Percentiles rank a stretch among this genome's conserved stretches.
Evolutionary conservation across 1,140 invertebrate species (phyloP).

Genomic region (Drosophila sechellia): DNA sequence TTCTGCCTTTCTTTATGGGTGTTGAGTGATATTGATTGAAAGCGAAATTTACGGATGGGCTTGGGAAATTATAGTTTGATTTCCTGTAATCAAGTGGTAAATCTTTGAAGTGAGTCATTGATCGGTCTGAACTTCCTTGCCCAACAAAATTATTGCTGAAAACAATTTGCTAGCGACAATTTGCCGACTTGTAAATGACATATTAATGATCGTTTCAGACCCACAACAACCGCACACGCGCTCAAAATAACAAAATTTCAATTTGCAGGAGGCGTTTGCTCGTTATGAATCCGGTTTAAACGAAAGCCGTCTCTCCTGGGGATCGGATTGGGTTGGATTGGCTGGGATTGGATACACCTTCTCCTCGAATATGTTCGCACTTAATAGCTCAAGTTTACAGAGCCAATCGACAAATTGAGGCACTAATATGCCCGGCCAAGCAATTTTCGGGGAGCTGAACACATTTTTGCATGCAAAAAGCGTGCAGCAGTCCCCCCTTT

Average conservation of each 20-base stretch:
- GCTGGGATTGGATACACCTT: conserved; percentile 23
- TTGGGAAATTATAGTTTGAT: conserved; percentile 11
- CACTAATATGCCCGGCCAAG: conserved; percentile 60
- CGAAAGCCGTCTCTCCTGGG: conserved; percentile 61
- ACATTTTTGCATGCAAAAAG: conserved; percentile 49
- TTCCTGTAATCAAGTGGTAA: background rate
- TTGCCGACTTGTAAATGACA: conserved; percentile 80
- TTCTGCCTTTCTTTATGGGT: conserved; percentile 12
- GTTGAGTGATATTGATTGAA: conserved; percentile 31
- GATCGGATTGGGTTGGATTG: conserved; percentile 2
- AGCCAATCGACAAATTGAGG: conserved; percentile 75
- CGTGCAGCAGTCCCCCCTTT: conserved; percentile 12
- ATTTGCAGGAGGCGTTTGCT: conserved; percentile 52
- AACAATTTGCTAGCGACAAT: conserved; percentile 79
- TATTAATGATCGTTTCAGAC: conserved; percentile 70
- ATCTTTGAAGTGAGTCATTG: background rate
- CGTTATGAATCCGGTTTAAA: conserved; percentile 74
- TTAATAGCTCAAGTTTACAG: conserved; percentile 83
- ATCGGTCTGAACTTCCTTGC: too few species aligned
- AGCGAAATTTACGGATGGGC: conserved; percentile 22
- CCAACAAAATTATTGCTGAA: conserved; percentile 30
- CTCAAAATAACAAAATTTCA: conserved; percentile 74
- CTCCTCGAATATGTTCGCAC: conserved; percentile 77
- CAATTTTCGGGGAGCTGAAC: conserved; percentile 35
- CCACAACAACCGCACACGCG: conserved; percentile 59